Conservation (phyloP, 1,140 invertebrate species). For the Leptopilina boulardi region DNA sequence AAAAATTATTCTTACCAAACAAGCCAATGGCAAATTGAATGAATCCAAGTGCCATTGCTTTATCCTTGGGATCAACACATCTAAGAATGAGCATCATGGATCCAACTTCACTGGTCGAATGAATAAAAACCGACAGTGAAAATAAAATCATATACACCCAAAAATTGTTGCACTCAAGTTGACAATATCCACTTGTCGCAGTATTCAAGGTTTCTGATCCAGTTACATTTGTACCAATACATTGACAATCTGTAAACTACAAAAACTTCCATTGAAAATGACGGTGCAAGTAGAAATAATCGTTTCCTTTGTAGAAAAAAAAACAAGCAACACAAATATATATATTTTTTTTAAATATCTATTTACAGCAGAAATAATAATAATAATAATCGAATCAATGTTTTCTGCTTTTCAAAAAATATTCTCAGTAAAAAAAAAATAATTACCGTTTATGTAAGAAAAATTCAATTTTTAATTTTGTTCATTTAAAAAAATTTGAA, state of each 20-base stretch:
- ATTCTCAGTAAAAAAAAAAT: too few species aligned
- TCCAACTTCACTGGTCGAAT: constrained; percentile 94
- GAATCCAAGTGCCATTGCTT: constrained; percentile 94
- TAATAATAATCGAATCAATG: not conserved
- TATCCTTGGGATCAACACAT: constrained; percentile 93
- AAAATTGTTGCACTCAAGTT: constrained; percentile 86
- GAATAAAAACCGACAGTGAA: constrained; percentile 92
- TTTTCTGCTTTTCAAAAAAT: not conserved
- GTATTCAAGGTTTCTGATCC: constrained; percentile 50
- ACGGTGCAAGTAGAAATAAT: constrained; percentile 39
- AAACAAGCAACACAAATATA: constrained; percentile 27
- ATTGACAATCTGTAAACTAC: constrained; percentile 86
- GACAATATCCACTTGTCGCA: constrained; percentile 86
- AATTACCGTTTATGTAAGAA: too few species aligned
- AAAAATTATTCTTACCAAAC: constrained; percentile 88
- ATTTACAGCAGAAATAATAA: not conserved
- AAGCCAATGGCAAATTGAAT: constrained; percentile 95
- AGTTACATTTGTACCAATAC: constrained; percentile 78
- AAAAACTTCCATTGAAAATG: constrained; percentile 40
- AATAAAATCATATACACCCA: constrained; percentile 90
- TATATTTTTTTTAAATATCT: too few species aligned
- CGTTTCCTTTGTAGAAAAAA: constrained; percentile 5
- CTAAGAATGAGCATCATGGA: constrained; percentile 92
- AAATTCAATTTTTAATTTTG: too few species aligned
- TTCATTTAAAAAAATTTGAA: too few species aligned